phyloP scores from a whole-genome alignment of 1,140 invertebrate genomes.

The Lanistes nyassanus region DNA sequence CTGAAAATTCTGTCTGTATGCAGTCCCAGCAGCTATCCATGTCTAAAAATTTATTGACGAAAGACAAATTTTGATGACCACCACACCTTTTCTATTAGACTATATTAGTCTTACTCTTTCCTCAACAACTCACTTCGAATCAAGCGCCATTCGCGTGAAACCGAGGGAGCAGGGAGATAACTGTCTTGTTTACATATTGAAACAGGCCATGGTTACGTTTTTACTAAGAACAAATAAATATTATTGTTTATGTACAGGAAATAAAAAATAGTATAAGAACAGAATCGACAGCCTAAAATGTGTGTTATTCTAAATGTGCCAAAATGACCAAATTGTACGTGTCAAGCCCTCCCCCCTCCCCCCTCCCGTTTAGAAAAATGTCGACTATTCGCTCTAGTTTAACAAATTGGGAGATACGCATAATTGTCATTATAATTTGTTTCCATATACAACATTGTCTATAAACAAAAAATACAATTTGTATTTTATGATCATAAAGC shows the following conservation, averaged over 20 bases:
- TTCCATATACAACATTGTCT: background rate
- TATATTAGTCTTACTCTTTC: background rate
- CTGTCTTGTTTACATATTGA: background rate
- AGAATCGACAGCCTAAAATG: too few species aligned
- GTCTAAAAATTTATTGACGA: background rate
- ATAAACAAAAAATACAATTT: too few species aligned
- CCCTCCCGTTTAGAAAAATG: too few species aligned
- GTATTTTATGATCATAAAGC: background rate
- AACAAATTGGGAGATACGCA: too few species aligned
- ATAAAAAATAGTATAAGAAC: too few species aligned
- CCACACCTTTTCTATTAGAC: background rate
- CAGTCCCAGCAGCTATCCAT: slow-evolving; percentile 40
- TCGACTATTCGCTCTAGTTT: too few species aligned
- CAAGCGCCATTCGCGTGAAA: background rate
- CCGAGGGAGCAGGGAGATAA: background rate
- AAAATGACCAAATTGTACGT: too few species aligned
- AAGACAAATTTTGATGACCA: background rate
- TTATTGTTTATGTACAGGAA: too few species aligned
- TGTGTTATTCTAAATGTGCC: too few species aligned
- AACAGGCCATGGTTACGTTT: background rate
- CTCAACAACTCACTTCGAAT: background rate
- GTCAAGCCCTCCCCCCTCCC: too few species aligned
- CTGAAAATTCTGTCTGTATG: slow-evolving; percentile 45
- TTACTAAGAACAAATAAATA: too few species aligned
- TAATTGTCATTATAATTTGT: too few species aligned